Conservation (phyloP, 1,140 invertebrate genomes). For the Holcopasites calliopsidis region DNA sequence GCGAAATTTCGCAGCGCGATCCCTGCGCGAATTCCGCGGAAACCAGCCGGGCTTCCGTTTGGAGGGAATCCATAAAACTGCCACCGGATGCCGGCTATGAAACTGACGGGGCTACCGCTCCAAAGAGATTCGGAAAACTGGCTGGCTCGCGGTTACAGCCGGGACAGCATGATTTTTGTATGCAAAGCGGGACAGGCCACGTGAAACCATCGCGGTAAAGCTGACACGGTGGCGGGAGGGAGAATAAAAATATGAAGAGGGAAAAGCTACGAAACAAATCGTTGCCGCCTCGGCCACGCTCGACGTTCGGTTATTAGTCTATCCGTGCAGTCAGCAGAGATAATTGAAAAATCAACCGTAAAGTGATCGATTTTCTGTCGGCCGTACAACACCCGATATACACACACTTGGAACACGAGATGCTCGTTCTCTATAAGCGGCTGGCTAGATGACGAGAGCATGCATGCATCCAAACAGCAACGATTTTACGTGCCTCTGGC, state of each 20-base stretch:
- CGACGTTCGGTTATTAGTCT: constrained; percentile 19
- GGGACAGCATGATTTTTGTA: constrained; percentile 1
- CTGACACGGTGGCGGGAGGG: background rate
- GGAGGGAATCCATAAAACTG: constrained; percentile 31
- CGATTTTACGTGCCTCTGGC: constrained; percentile 20
- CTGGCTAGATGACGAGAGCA: background rate
- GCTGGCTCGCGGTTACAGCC: background rate
- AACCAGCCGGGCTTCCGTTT: constrained; percentile 15
- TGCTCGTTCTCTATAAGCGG: background rate
- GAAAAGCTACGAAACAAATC: background rate
- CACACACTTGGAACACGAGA: background rate
- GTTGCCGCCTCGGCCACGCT: background rate
- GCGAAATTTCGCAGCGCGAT: constrained; percentile 8
- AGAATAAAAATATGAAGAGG: no score
- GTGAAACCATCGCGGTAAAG: background rate
- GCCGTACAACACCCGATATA: background rate
- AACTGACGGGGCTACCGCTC: background rate
- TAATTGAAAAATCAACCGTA: constrained; percentile 25
- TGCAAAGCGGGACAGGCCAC: background rate
- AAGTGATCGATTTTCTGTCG: constrained; percentile 7
- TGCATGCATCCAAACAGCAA: constrained; percentile 6
- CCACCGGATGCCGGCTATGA: constrained; percentile 14
- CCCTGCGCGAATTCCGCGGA: background rate
- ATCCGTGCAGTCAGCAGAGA: background rate
- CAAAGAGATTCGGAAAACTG: background rate